phyloP scores from a whole-genome alignment of 2,797 vertebrate species.

The Thamnophis elegans region DNA sequence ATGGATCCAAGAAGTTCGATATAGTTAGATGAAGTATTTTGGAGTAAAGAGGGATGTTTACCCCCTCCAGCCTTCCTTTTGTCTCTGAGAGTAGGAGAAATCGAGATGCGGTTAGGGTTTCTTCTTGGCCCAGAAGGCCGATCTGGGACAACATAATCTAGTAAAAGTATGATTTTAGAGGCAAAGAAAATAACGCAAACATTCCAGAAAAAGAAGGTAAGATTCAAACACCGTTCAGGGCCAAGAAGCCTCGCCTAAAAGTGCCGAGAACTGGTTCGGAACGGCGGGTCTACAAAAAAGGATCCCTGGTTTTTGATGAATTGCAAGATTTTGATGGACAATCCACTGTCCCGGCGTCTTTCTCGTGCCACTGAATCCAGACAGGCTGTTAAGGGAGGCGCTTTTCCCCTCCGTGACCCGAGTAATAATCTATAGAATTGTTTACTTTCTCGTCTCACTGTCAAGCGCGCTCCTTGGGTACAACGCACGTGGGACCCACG shows the following conservation, averaged over 20 bases:
- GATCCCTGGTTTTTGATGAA: neutral
- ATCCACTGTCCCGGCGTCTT: slow-evolving; percentile 35
- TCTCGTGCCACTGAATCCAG: slow-evolving; percentile 43
- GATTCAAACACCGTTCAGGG: neutral
- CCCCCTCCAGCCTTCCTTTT: neutral
- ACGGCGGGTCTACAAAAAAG: neutral
- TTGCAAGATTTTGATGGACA: slow-evolving; percentile 44
- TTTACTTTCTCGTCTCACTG: slow-evolving; percentile 60
- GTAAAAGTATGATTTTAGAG: accelerated
- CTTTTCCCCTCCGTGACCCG: slow-evolving; percentile 63
- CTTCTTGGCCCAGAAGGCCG: neutral
- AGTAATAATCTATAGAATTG: slow-evolving; percentile 67
- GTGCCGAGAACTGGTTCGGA: neutral
- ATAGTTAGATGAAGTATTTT: neutral
- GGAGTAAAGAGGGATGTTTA: neutral
- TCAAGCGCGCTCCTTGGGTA: slow-evolving; percentile 54
- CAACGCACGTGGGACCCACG: slow-evolving; percentile 58
- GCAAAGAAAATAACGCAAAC: too few relatives aligned
- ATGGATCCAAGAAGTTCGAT: neutral
- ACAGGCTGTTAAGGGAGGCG: slow-evolving; percentile 42
- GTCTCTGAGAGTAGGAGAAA: neutral
- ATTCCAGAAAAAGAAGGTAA: neutral
- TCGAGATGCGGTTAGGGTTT: neutral
- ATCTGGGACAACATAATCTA: too few relatives aligned
- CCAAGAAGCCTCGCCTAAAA: neutral